phyloP scores from a whole-genome alignment of 2,888 invertebrate genomes.

The Drosophila ustulata region DNA sequence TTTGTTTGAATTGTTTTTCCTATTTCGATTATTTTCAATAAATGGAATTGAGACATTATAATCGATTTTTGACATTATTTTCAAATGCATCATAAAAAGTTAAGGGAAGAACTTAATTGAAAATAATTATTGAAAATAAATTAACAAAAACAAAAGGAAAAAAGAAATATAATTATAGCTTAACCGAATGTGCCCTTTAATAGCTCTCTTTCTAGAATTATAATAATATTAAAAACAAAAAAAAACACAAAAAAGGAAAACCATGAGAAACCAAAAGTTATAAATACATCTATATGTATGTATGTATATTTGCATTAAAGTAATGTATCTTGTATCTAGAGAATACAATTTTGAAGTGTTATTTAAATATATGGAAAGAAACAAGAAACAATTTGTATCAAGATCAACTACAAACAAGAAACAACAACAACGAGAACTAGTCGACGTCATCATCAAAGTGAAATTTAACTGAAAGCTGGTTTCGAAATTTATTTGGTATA shows the following conservation, averaged over 20 bases:
- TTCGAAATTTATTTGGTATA: slow-evolving; percentile 74
- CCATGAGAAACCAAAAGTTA: slow-evolving; percentile 43
- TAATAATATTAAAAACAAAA: slow-evolving; percentile 46
- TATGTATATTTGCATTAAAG: slow-evolving; percentile 57
- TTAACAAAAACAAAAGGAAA: slow-evolving; percentile 23
- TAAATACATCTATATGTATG: slow-evolving; percentile 41
- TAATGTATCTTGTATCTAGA: slow-evolving; percentile 62
- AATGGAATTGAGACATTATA: slow-evolving; percentile 69
- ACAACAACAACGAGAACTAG: slow-evolving; percentile 65
- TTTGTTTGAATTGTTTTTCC: slow-evolving; percentile 17
- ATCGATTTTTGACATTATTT: slow-evolving; percentile 21
- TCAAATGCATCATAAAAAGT: slow-evolving; percentile 38
- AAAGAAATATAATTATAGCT: slow-evolving; percentile 82
- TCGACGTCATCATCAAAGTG: slow-evolving; percentile 69
- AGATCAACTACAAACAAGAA: slow-evolving; percentile 10
- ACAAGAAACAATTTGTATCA: slow-evolving; percentile 17
- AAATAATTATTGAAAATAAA: slow-evolving; percentile 36
- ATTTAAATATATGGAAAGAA: slow-evolving; percentile 47
- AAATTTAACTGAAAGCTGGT: slow-evolving; percentile 76
- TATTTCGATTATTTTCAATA: slow-evolving; percentile 36
- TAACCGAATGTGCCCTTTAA: slow-evolving; percentile 86
- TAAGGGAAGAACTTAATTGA: slow-evolving; percentile 36
- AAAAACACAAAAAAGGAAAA: slow-evolving; percentile 28
- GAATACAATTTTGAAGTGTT: slow-evolving; percentile 68
- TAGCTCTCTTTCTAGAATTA: slow-evolving; percentile 85